phyloP scores from a whole-genome alignment of 1,140 invertebrate genomes.

The Pollicipes pollicipes region DNA sequence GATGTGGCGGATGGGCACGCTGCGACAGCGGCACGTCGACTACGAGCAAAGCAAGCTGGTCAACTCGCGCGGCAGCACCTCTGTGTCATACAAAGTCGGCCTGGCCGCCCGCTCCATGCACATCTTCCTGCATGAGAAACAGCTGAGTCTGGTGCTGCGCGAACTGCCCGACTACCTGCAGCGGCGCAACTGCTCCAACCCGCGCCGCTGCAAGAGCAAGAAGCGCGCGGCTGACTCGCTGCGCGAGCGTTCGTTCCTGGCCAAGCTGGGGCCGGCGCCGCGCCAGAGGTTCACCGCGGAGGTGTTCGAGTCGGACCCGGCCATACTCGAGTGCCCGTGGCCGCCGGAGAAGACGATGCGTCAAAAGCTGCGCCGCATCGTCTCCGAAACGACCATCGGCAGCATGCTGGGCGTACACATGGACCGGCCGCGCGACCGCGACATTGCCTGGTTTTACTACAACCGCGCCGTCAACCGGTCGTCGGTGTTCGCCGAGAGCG shows the following conservation, averaged over 20 bases:
- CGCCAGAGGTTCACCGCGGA: background rate
- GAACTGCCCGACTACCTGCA: conserved; percentile 1
- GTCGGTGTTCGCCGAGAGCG: background rate
- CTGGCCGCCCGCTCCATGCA: conserved; percentile 1
- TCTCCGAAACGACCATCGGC: background rate
- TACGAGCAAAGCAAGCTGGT: background rate
- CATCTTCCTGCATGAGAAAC: conserved; percentile 1
- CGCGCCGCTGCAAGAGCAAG: background rate
- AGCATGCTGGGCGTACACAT: background rate
- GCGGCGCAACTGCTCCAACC: background rate
- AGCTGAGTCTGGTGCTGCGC: conserved; percentile 1
- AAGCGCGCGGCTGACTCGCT: background rate
- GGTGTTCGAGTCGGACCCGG: background rate
- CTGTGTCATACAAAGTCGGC: background rate
- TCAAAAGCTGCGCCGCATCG: background rate
- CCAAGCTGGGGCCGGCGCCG: background rate
- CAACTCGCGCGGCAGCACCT: background rate
- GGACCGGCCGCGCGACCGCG: background rate
- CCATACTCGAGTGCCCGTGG: background rate
- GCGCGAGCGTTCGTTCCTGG: background rate
- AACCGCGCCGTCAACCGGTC: background rate
- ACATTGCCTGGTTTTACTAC: background rate
- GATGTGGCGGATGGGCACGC: background rate
- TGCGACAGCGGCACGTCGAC: background rate
- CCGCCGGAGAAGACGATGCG: background rate